These are phyloP conservation scores for Eurytoma californica DNA, from an alignment of 2,888 invertebrate species.

Conservation along the genomic window DNA sequence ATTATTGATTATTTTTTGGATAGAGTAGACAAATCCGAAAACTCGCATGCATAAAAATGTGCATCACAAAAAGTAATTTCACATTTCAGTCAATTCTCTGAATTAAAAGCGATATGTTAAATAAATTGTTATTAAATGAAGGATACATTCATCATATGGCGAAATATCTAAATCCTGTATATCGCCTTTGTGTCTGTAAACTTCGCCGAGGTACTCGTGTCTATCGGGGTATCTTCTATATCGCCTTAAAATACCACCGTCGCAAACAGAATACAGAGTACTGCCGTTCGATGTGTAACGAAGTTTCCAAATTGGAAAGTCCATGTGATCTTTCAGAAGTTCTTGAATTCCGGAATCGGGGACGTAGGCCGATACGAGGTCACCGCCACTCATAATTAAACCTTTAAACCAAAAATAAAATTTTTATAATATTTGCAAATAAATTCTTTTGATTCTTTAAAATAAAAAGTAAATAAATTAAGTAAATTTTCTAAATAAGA, in stretches of 20 bases:
- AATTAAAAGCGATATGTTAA: background rate
- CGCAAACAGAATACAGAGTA: slow-evolving; percentile 74
- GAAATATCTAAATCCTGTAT: slow-evolving; percentile 76
- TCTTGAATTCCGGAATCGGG: slow-evolving; percentile 75
- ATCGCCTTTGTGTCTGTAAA: slow-evolving; percentile 75
- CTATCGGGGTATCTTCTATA: slow-evolving; percentile 75
- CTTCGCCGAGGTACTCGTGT: slow-evolving; percentile 75
- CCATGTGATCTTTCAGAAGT: slow-evolving; percentile 72
- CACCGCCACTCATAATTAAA: slow-evolving; percentile 75
- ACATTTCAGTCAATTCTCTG: too few species aligned
- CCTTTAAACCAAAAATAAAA: slow-evolving; percentile 63
- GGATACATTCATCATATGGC: slow-evolving; percentile 77
- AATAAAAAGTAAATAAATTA: background rate
- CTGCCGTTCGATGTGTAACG: slow-evolving; percentile 75
- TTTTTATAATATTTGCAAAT: background rate
- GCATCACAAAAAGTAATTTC: too few species aligned
- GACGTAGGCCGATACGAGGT: slow-evolving; percentile 74
- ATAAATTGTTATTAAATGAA: slow-evolving; percentile 60
- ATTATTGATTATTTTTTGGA: too few species aligned
- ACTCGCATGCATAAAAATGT: too few species aligned
- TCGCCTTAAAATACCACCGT: slow-evolving; percentile 73
- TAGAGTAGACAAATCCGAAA: too few species aligned
- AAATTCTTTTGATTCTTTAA: background rate
- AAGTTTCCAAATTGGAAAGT: slow-evolving; percentile 74
- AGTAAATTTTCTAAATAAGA: background rate